phyloP scores from a whole-genome alignment of 1,140 invertebrate species.

The Drosophila ambigua region DNA sequence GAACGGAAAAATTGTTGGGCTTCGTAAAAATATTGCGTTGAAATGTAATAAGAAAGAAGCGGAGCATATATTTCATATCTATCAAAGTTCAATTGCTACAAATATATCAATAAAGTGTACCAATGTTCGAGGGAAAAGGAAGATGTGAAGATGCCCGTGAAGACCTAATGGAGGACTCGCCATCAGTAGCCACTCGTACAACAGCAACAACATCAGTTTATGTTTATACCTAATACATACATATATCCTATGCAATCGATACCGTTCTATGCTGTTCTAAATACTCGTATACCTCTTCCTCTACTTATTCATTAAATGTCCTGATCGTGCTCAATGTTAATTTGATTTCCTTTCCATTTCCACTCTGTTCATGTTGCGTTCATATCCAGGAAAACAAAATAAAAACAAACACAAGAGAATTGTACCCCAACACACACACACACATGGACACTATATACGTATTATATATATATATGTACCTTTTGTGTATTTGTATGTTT shows the following conservation, averaged over 20 bases:
- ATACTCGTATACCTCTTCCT: conserved; percentile 16
- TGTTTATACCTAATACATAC: conserved; percentile 27
- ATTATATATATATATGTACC: conserved; percentile 18
- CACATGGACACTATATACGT: conserved; percentile 19
- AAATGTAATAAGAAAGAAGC: background rate
- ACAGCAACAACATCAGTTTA: conserved; percentile 20
- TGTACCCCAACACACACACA: conserved; percentile 21
- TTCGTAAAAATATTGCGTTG: background rate
- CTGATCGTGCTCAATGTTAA: conserved; percentile 73
- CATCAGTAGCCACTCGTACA: conserved; percentile 6
- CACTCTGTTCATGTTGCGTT: conserved; percentile 61
- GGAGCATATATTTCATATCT: background rate
- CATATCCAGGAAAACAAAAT: conserved; percentile 31
- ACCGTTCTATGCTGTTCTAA: no score
- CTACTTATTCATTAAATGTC: conserved; percentile 71
- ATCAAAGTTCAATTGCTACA: background rate
- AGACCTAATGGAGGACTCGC: conserved; percentile 3
- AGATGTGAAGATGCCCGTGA: background rate
- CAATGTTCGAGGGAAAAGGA: no score
- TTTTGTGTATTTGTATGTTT: conserved; percentile 43
- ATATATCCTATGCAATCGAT: conserved; percentile 26
- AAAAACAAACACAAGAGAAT: conserved; percentile 22
- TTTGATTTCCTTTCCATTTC: conserved; percentile 67
- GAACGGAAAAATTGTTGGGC: conserved; percentile 21
- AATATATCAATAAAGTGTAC: background rate